Evolutionary conservation across 2,888 invertebrate genomes (phyloP), one percentile per base, ranked within the genome.

Genomic region (Leucozona laternaria): DNA sequence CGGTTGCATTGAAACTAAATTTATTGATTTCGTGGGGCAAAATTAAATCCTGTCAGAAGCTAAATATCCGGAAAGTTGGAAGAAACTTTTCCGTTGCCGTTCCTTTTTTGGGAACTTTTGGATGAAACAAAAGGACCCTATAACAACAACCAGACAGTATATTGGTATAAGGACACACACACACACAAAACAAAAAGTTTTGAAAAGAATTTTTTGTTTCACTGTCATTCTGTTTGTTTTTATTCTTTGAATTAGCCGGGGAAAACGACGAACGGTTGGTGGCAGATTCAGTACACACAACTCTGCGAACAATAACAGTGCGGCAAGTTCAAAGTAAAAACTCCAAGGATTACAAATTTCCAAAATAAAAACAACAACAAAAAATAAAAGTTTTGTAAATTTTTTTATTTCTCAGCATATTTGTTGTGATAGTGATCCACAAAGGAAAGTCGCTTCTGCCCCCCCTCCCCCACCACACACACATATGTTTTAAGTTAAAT

Each of bases 21-120:
- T 81, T 86, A 86, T 86, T 86, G 86, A 86, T 86, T 82, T 86
- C 86, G 77, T 86, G 81, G 82, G 64, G 86, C 79, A 48, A 86
- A 82, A 86, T 86, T 86, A 86, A 86, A 86, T 86, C 86, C 86
- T 86, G 86, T 86, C 81, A 86, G 78, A 79, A 86, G 86, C 86
- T 86, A 82, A 86, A 86, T 86, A 86, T 86, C 81, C 86, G 86
- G 86, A 86, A 86, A 86, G 86, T 86, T 86, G 68, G 64, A 75
- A 70, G 43, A 82, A 86, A 86, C 78, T 86, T 86, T 81, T 81
- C 55, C 53, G 57, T 71, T 78, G 79, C 58, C 68, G 71, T 78
- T 45, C 22, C 64, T 72, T 5, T 58, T 34, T 58, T 34, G 76
- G 45, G 40, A 57, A 48, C 43, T 40, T 53, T 55, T 43, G 31